These are phyloP conservation scores for Phocides pigmalion DNA, from an alignment of 1,140 invertebrate genomes.

Conservation along the genomic window DNA sequence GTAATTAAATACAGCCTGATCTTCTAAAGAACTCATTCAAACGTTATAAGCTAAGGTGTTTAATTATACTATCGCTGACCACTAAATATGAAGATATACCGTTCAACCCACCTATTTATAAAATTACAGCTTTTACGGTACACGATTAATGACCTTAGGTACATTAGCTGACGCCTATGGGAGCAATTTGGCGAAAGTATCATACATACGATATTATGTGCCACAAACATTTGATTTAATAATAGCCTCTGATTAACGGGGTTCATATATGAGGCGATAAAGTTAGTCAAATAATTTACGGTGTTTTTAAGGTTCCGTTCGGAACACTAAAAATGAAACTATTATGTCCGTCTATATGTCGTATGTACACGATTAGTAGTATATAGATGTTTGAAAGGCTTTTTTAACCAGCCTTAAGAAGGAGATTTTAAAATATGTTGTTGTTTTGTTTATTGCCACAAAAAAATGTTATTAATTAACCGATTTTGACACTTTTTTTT, in stretches of 20 bases:
- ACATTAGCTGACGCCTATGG: slow-evolving; percentile 63
- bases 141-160: slow-evolving; percentile 66
- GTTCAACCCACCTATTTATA: slow-evolving; percentile 53
- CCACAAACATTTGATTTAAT: slow-evolving; percentile 51
- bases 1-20: not conserved
- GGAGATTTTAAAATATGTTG: too few species aligned
- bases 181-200: slow-evolving; percentile 64
- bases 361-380: too few species aligned
- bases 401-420: too few species aligned
- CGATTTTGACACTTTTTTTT: too few species aligned
- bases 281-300: slow-evolving; percentile 33
- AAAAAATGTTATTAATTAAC: too few species aligned
- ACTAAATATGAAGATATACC: slow-evolving; percentile 48
- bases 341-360: too few species aligned
- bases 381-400: too few species aligned
- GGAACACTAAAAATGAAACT: too few species aligned
- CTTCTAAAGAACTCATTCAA: slow-evolving; percentile 8
- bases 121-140: slow-evolving; percentile 65
- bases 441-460: too few species aligned
- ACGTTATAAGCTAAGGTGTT: slow-evolving; percentile 4
- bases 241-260: slow-evolving; percentile 55
- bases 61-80: slow-evolving; percentile 28
- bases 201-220: slow-evolving; percentile 56
- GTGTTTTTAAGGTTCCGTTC: too few species aligned
- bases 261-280: slow-evolving; percentile 40